Percentiles rank a stretch among this genome's conserved stretches.
These are phyloP conservation scores for Barypeithes pellucidus DNA, from an alignment of 2,888 invertebrate genomes.

Conservation along the genomic window DNA sequence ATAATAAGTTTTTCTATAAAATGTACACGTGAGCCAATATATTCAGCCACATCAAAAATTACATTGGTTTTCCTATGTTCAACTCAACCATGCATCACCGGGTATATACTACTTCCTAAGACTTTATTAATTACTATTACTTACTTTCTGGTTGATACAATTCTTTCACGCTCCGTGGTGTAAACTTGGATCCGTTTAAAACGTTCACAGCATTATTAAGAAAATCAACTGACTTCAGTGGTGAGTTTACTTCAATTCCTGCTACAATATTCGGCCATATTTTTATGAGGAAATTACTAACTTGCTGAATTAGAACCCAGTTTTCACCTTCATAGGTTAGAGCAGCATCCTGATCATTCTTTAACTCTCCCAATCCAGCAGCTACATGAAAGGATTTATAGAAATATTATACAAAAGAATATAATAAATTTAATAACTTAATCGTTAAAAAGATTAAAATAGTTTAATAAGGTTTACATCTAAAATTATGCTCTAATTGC, in stretches of 20 bases:
- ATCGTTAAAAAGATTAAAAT: too few species aligned
- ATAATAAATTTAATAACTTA: too few species aligned
- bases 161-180: conserved; percentile 71
- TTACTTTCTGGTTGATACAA: conserved; percentile 70
- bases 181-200: conserved; percentile 72
- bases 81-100: too few species aligned
- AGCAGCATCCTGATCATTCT: conserved; percentile 89
- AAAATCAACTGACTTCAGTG: conserved; percentile 79
- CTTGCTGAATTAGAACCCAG: conserved; percentile 85
- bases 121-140: conserved; percentile 24
- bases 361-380: conserved; percentile 81
- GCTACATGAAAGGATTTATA: conserved; percentile 70
- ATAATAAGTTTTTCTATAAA: too few species aligned
- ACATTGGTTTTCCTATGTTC: too few species aligned
- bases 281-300: conserved; percentile 87
- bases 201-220: conserved; percentile 74
- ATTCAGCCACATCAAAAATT: too few species aligned
- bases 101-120: too few species aligned
- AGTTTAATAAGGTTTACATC: too few species aligned
- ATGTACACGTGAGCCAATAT: too few species aligned
- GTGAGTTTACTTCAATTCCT: conserved; percentile 71
- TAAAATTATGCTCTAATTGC: too few species aligned
- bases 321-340: conserved; percentile 95
- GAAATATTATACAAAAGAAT: too few species aligned
- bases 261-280: conserved; percentile 71